Conservation (phyloP, 2,797 vertebrate species). For the Cheirogaleus major region DNA sequence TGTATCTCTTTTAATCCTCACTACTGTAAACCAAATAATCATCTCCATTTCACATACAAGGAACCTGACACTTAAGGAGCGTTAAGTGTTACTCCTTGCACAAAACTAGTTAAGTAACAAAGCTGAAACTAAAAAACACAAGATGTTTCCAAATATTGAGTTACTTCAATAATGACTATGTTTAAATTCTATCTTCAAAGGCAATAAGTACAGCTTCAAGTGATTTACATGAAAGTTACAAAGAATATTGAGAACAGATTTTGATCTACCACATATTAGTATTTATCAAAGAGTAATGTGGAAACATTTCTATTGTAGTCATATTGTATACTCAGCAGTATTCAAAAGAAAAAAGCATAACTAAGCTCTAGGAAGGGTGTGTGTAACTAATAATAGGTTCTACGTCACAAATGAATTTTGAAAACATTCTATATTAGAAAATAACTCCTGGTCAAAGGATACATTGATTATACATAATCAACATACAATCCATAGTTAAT, state of each 20-base stretch:
- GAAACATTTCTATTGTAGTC: neutral
- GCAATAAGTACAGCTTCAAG: neutral
- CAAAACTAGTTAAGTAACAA: slow-evolving; percentile 9
- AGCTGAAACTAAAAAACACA: neutral
- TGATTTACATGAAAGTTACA: neutral
- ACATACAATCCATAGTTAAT: too few relatives aligned
- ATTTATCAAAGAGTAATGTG: slow-evolving; percentile 16
- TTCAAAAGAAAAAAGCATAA: neutral
- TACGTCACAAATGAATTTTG: neutral
- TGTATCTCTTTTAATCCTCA: neutral
- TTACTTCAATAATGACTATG: neutral
- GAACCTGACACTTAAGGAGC: neutral
- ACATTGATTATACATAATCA: neutral
- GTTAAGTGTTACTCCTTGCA: neutral
- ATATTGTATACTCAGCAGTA: neutral
- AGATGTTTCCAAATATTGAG: neutral
- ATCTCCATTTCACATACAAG: neutral
- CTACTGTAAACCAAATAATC: neutral
- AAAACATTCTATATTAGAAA: neutral
- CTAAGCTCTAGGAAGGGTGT: neutral
- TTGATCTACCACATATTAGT: neutral
- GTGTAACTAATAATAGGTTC: neutral
- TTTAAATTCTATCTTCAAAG: slow-evolving; percentile 1
- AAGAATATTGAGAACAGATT: neutral
- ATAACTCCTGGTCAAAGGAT: neutral